Base-by-base conservation (phyloP, 2,888 invertebrate genomes). In the Ceraclea dissimilis region DNA sequence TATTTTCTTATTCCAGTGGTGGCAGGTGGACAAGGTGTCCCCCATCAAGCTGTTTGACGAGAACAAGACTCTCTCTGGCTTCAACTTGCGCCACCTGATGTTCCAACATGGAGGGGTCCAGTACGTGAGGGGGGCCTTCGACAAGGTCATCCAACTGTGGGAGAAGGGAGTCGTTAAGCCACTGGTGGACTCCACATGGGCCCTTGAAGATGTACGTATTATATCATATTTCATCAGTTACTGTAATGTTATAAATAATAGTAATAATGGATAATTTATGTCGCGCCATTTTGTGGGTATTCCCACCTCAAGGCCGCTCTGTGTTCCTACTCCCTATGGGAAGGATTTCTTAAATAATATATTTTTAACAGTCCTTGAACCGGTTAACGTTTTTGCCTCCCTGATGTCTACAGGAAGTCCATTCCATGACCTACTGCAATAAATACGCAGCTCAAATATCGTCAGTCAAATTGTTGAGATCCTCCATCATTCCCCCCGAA, bases 1-100 rank as follows among this genome's bases (percentile, higher is more conserved):
- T 26, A 10, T 26, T 52, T 31, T 63, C 65, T 60, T 20, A 63
- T 70, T 71, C 8, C 71, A 88, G 87, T 93, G 92, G 92, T 92
- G 91, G 92, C 91, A 91, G 76, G 90, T 91, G 60, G 92, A 92
- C 75, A 93, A 92, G 76, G 85, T 93, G 62, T 90, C 88, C 2
- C 92, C 92, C 6, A 82, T 91, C 71, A 91, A 90, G 73, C 76
- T 93, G 66, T 92, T 88, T 73, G 91, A 92, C 66, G 92, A 93
- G 72, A 93, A 92, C 78, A 90, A 90, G 75, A 84, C 84, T 59
- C 76, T 93, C 59, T 81, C 86, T 46, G 93, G 92, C 1, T 81
- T 93, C 72, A 90, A 91, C 74, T 79, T 93, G 66, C 85, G 92
- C 55, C 86, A 89, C 68, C 75, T 93, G 70, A 79, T 92, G 74